Evolutionary conservation across 2,113 vertebrate species (phyloP), one percentile per base, ranked within the genome.

Genomic region (Panthera uncia): DNA sequence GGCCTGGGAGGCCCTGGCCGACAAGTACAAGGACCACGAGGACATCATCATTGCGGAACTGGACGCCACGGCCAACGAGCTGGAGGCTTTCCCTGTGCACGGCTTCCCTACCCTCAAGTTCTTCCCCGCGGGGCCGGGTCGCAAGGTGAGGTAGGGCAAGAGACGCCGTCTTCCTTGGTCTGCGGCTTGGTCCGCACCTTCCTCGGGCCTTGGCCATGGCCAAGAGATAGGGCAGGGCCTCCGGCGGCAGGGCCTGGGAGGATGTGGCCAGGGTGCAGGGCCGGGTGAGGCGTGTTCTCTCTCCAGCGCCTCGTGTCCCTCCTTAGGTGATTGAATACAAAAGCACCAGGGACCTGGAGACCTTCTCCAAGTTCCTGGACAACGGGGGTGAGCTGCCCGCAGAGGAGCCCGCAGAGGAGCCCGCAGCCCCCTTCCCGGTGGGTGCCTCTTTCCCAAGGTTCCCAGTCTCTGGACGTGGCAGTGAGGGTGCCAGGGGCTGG

Each of bases 1-100:
- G 0, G 98, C 99, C 96, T 99, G 99, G 99, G 99, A 99, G 31
- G 96, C 99, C 79, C 98, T 99, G 97, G 99, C 97, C 0, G 98
- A 99, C 97, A 99, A 99, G 96, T 99, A 99, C 86, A 98, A 98
- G 10, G 99, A 99, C 92, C 99, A 94, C 0, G 97, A 99, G 73
- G 98, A 99, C 98, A 98, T 99, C 0, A 10, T 99, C 98, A 99
- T 99, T 0, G 99, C 99, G 0, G 99, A 99, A 97, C 97, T 99
- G 97, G 99, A 99, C 0, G 98, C 99, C 97, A 99, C 99, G 0
- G 99, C 98, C 97, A 99, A 99, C 0, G 99, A 99, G 96, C 98
- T 99, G 52, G 99, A 99, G 76, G 98, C 97, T 13, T 33, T 99
- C 19, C 45, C 91, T 0, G 92, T 99, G 85, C 45, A 41, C 0